A percentile compares a stretch with the other conserved stretches of the same genome.
phyloP scores from a whole-genome alignment of 2,113 vertebrate species.

The Deroptyus accipitrinus region DNA sequence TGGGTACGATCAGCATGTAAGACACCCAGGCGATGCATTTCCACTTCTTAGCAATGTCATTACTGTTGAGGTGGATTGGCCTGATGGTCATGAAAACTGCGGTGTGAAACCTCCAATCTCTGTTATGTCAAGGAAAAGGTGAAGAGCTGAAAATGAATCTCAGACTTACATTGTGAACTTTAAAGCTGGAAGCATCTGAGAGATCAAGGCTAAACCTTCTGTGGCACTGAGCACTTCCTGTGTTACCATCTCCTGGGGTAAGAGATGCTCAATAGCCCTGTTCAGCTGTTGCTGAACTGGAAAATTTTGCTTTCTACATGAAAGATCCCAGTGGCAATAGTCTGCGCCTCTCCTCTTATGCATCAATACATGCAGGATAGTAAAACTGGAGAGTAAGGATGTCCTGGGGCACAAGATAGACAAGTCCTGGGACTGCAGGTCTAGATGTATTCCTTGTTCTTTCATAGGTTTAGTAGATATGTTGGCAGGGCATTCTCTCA shows the following conservation, averaged over 20 bases:
- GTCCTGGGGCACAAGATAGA: neutral
- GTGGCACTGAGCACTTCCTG: neutral
- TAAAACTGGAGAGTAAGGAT: neutral
- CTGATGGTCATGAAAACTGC: neutral
- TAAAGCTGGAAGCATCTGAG: neutral
- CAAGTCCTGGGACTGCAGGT: too few relatives aligned
- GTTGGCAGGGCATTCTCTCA: neutral
- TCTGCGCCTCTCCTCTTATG: neutral
- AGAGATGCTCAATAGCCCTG: neutral
- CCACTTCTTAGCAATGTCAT: constrained; percentile 2
- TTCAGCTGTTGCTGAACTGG: neutral
- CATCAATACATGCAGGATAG: neutral
- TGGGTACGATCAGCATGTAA: neutral
- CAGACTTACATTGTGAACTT: neutral
- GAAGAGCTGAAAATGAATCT: neutral
- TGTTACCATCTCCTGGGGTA: neutral
- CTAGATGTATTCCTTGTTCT: neutral
- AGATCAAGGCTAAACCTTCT: neutral
- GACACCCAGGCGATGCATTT: neutral
- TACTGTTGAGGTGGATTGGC: constrained; percentile 2
- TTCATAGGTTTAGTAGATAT: neutral
- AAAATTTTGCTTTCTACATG: neutral
- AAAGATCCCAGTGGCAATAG: neutral
- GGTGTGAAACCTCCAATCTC: neutral
- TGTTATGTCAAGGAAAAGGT: neutral